phyloP scores from a whole-genome alignment of 2,797 vertebrate species.

The Anas bahamensis region DNA sequence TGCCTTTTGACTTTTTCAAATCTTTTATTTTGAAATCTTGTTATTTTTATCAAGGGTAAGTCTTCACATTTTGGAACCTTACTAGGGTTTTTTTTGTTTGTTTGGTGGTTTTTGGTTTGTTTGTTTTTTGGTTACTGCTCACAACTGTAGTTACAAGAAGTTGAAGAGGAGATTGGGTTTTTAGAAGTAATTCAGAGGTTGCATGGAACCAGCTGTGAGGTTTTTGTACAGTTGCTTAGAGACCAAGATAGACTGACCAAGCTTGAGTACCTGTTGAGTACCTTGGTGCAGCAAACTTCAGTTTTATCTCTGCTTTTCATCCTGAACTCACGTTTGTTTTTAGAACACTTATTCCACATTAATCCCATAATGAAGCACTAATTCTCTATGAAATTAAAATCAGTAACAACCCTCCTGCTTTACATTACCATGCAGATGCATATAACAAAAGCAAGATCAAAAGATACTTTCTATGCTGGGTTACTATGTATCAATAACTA shows the following conservation, averaged over 20 bases:
- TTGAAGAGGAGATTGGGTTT: too few relatives aligned
- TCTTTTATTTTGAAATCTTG: too few relatives aligned
- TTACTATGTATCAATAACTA: not conserved
- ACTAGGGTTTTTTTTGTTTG: too few relatives aligned
- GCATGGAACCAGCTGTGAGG: not conserved
- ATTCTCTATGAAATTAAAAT: not conserved
- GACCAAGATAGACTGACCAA: not conserved
- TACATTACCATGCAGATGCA: not conserved
- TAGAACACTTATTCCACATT: not conserved
- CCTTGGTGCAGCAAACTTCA: not conserved
- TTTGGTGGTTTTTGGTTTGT: too few relatives aligned
- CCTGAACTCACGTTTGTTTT: not conserved
- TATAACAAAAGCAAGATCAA: not conserved
- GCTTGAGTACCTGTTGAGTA: not conserved
- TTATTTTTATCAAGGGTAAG: too few relatives aligned
- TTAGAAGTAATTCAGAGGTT: too few relatives aligned
- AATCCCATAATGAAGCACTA: not conserved
- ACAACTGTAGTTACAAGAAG: too few relatives aligned
- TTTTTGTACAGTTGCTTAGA: not conserved
- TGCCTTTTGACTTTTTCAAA: too few relatives aligned
- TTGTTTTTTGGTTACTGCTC: too few relatives aligned
- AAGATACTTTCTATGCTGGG: not conserved
- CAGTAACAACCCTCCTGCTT: not conserved
- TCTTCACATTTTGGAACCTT: too few relatives aligned
- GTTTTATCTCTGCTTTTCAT: not conserved